A percentile compares a stretch with the other conserved stretches of the same genome.
phyloP scores from a whole-genome alignment of 1,140 invertebrate species.

The Drosophila bocki region DNA sequence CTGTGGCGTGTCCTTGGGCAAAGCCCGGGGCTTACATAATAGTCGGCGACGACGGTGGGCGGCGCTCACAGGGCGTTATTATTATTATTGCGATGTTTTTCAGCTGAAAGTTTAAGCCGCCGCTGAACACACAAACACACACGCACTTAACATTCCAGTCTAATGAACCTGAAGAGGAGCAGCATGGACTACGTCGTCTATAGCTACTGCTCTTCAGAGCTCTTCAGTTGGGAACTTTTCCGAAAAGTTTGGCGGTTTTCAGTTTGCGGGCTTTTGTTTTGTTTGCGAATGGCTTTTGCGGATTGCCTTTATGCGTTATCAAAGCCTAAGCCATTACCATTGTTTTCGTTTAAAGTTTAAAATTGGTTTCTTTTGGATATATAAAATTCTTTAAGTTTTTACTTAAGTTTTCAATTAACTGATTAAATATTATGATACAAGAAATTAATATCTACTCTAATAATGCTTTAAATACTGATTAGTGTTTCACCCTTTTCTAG shows the following conservation, averaged over 20 bases:
- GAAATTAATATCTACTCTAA: not conserved
- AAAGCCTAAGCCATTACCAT: constrained; percentile 13
- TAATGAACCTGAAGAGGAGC: constrained; percentile 54
- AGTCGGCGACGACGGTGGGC: constrained; percentile 9
- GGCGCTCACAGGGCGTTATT: constrained; percentile 27
- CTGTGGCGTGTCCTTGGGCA: constrained; percentile 62
- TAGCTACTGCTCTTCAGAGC: constrained; percentile 13
- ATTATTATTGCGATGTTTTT: constrained; percentile 50
- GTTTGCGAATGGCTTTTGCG: constrained; percentile 25
- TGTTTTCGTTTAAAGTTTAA: constrained; percentile 26
- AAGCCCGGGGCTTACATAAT: constrained; percentile 64
- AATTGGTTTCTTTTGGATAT: not conserved
- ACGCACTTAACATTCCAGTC: constrained; percentile 41
- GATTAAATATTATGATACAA: not conserved
- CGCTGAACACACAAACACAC: constrained; percentile 16
- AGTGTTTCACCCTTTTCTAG: not conserved
- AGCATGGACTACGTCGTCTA: not conserved
- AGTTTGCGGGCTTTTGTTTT: constrained; percentile 25
- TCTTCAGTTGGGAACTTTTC: constrained; percentile 9
- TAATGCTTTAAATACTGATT: too few species aligned
- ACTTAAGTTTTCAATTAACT: not conserved
- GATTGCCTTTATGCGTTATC: constrained; percentile 33
- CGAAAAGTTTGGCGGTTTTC: constrained; percentile 28
- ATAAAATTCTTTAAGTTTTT: too few species aligned
- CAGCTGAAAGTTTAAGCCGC: constrained; percentile 53